phyloP scores from a whole-genome alignment of 2,797 vertebrate species.

The Tragelaphus eurycerus region DNA sequence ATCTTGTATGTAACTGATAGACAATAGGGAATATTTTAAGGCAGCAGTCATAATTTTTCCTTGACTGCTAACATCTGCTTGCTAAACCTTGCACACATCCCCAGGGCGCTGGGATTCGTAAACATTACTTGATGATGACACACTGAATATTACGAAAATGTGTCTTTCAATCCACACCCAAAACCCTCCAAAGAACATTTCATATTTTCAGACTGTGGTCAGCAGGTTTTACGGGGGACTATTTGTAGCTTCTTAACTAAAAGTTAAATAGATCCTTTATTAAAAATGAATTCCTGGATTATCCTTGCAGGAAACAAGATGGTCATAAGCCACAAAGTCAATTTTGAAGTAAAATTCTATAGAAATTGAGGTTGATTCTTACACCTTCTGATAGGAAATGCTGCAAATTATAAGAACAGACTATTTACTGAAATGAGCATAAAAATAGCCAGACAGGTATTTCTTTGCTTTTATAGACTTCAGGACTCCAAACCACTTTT shows the following conservation, averaged over 20 bases:
- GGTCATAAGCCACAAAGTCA: conserved; percentile 74
- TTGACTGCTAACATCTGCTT: conserved; percentile 86
- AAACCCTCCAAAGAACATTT: conserved; percentile 82
- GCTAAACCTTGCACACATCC: conserved; percentile 82
- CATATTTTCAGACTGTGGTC: conserved; percentile 84
- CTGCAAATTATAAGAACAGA: conserved; percentile 13
- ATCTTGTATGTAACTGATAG: conserved; percentile 74
- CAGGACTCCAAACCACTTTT: not conserved
- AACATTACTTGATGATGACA: conserved; percentile 86
- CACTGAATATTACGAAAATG: conserved; percentile 83
- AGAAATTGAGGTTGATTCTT: conserved; percentile 63
- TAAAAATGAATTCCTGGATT: conserved; percentile 77
- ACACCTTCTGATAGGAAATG: not conserved
- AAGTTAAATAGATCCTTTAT: conserved; percentile 78
- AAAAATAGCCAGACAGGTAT: not conserved
- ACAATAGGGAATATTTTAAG: conserved; percentile 79
- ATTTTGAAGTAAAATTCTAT: conserved; percentile 69
- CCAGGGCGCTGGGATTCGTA: conserved; percentile 84
- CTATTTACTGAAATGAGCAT: conserved; percentile 3
- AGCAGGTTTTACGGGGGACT: conserved; percentile 68
- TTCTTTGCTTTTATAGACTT: conserved; percentile 37
- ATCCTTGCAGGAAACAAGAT: conserved; percentile 76
- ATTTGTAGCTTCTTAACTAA: conserved; percentile 77
- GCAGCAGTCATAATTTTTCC: conserved; percentile 78
- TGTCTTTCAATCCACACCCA: conserved; percentile 83